phyloP scores from a whole-genome alignment of 2,113 vertebrate species.

The Dipodomys spectabilis region DNA sequence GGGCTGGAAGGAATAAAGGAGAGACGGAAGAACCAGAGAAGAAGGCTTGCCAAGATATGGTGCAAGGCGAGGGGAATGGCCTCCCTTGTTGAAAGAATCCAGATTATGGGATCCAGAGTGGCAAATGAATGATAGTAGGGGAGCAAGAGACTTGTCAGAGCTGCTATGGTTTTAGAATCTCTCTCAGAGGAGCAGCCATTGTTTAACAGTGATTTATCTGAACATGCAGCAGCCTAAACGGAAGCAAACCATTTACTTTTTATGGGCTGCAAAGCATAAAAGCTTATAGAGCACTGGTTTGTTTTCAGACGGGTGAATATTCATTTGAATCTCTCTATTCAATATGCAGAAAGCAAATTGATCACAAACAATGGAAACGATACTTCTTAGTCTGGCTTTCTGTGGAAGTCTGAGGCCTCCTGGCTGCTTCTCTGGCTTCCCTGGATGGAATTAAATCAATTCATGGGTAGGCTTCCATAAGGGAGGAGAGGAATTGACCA shows the following conservation, averaged over 20 bases:
- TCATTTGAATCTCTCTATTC: conserved; percentile 71
- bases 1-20: not conserved
- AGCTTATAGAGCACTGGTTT: conserved; percentile 58
- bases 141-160: conserved; percentile 16
- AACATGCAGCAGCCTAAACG: not conserved
- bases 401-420: not conserved
- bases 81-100: not conserved
- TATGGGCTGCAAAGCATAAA: conserved; percentile 64
- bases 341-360: conserved; percentile 58
- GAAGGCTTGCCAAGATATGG: not conserved
- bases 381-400: not conserved
- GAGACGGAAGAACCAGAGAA: not conserved
- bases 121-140: not conserved
- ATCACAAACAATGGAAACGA: not conserved
- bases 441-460: not conserved
- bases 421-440: not conserved
- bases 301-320: conserved; percentile 70
- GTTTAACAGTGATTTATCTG: conserved; percentile 61
- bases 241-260: conserved; percentile 57
- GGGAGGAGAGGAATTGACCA: not conserved
- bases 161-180: not conserved
- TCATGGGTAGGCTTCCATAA: conserved; percentile 16
- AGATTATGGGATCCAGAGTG: not conserved
- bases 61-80: not conserved
- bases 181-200: not conserved